phyloP scores from a whole-genome alignment of 2,888 invertebrate species.

The Xylota segnis region DNA sequence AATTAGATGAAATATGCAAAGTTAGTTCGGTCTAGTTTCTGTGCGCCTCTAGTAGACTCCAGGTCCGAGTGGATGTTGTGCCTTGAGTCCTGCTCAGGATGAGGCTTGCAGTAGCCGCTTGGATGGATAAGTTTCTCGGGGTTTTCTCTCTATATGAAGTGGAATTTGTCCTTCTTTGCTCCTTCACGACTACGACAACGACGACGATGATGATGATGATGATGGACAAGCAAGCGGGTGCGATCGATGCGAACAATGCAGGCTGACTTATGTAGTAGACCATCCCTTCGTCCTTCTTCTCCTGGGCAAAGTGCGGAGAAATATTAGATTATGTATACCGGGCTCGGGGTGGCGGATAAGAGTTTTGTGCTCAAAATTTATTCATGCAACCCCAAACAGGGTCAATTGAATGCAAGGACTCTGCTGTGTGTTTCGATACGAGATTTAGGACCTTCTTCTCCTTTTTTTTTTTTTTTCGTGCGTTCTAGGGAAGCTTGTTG shows the following conservation, averaged over 20 bases:
- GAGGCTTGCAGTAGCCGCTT: constrained; percentile 1
- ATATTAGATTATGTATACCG: constrained; percentile 47
- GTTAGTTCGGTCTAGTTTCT: constrained; percentile 19
- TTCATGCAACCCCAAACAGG: constrained; percentile 62
- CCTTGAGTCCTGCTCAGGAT: constrained; percentile 4
- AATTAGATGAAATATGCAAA: constrained; percentile 44
- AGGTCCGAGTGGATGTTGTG: neutral
- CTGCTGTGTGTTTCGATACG: constrained; percentile 39
- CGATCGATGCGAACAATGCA: constrained; percentile 26
- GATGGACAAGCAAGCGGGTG: constrained; percentile 24
- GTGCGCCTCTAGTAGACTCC: neutral
- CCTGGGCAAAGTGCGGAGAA: neutral
- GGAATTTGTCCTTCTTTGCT: constrained; percentile 8
- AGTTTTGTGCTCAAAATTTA: constrained; percentile 51
- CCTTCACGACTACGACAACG: neutral
- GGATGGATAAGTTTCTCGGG: neutral
- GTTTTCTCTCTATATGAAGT: constrained; percentile 1
- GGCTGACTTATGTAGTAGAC: constrained; percentile 1
- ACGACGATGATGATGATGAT: constrained; percentile 7
- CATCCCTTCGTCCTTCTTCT: too few relatives aligned
- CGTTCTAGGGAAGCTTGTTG: neutral
- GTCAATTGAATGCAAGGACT: constrained; percentile 68
- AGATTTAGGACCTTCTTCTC: constrained; percentile 27
- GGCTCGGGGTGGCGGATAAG: constrained; percentile 25
- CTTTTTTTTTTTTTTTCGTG: neutral